Base-by-base conservation (phyloP, 2,888 invertebrate species). In the Ichneumoninae sp. region DNA sequence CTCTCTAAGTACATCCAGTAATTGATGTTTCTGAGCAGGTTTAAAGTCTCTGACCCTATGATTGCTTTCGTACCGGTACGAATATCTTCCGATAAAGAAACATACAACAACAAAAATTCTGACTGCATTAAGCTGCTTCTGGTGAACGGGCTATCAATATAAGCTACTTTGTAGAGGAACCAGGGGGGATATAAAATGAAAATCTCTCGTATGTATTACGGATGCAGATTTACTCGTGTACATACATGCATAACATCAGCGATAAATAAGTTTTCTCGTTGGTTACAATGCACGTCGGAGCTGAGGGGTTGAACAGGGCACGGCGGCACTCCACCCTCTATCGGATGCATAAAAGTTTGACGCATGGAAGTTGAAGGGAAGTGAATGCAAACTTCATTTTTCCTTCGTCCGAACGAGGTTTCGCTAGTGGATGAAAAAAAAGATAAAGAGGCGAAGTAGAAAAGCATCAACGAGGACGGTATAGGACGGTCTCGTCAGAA, bases 211-310 rank as follows among this genome's bases (percentile, higher is more conserved):
- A 74, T 33, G 33, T 30, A 44, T 57, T 44, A 16, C 44, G 8
- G 16, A 72, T 72, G 72, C 57, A 72, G 44, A 72, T 72, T 72
- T 60, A 19, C 72, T 60, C 40, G 60, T 72, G 30, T 60, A 72
- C 60, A 47, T 60, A 40, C 60, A 47, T 16, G 44, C 44, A 47
- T 47, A 47, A 16, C 44, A 30, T 74, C 74, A 62, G 62, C 62
- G 47, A 62, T 74, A 47, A 74, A 74, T 74, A 74, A 44, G 74
- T 74, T 74, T 47, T 47, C 47, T 30, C 44, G 47, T 30, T 47
- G 60, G 30, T 19, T 60, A 30, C 30, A 10, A 57, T 62, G 19
- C 13, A 62, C 62, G 60, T 30, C 8, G 54, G 4, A 30, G 16
- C 44, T 16, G 13, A 16, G 19, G 62, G 62, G 3, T 10, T 36